Evolutionary conservation across 1,140 invertebrate genomes (phyloP), one percentile per base, ranked within the genome.

Genomic region (Danaus plexippus): DNA sequence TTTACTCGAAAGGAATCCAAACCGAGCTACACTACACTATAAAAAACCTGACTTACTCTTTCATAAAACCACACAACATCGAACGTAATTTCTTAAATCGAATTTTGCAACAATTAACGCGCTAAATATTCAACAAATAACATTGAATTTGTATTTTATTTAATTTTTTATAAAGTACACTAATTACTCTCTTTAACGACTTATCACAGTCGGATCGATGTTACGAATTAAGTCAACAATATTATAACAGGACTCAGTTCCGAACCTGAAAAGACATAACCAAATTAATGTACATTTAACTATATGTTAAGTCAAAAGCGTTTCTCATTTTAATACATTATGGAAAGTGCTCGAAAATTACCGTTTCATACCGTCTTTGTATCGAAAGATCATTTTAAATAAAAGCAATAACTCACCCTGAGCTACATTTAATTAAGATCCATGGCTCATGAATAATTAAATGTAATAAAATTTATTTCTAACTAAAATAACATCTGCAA

Each of bases 201-300:
- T 71, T 83, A 84, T 84, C 80, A 84, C 80, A 84, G 78, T 67
- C 48, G 64, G 67, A 52, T 83, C 77, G 77, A 69, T 82, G 77
- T 75, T 61, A 61, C 15, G 15, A 15, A 15, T 15, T 15, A 15
- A 15, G 15, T 15, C 15, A 15, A 15, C 15, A 15, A 15, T 15
- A 15, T 15, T 15, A 15, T 15, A 15, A 15, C 13, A 48, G 46
- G 47, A 53, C 46, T 58, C 58, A 66, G 51, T 53, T 54, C 43
- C n/a, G 40, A 63, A 63, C 60, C 61, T 65, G 52, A 57, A 64
- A 56, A 55, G 44, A 53, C 18, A 43, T 52, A 52, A 22, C 47
- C 51, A 47, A 15, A 15, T 15, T 15, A 15, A 15, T 15, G 15
- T 15, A 15, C 15, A 15, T 15, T 15, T 15, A 15, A 15, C 15